Evolutionary conservation across 2,888 invertebrate genomes (phyloP), one percentile per base, ranked within the genome.

Genomic region (Yponomeuta sedellus): DNA sequence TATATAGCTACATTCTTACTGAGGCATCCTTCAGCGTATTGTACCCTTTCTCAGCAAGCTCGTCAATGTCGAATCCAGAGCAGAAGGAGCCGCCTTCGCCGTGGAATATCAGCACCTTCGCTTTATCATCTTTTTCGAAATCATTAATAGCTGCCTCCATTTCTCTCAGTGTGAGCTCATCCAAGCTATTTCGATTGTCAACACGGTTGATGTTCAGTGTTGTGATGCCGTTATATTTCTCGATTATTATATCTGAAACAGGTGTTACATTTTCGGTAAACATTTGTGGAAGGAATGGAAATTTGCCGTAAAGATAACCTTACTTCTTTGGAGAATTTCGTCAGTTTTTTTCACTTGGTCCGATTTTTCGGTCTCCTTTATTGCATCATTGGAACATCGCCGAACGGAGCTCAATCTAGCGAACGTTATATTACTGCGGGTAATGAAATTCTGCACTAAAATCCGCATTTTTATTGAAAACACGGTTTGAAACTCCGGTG

Each of bases 81-180:
- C 97, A 98, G 83, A 99, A 99, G 67, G 95, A 96, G 0, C 98
- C 98, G n/a, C 98, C 98, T 75, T 94, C 93, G 10, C 99, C 99
- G 81, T 97, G 94, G 2, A 99, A 86, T 1, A 99, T 94, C 10
- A 95, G 96, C 5, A 95, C 95, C 69, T 92, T 86, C 0, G 95
- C 90, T 0, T 92, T 85, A 0, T 93, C 83, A 78, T 98, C 96
- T 40, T 94, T 92, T 71, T 99, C 97, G 85, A 98, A 98, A 19
- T 92, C 88, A 69, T 94, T 88, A 65, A 99, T 93, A 0, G 97
- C 97, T 40, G 93, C 90, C 4, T 92, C 92, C 20, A 99, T 92
- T 73, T 94, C 90, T 39, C 87, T 78, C 0, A 96, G 94, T 3
- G 97, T 96, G 2, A 85, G 86, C 40, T 91, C 91, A 77, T 97